Percentiles rank a stretch among this genome's conserved stretches.
phyloP scores from a whole-genome alignment of 2,888 invertebrate genomes.

The Ypsolopha scabrella region DNA sequence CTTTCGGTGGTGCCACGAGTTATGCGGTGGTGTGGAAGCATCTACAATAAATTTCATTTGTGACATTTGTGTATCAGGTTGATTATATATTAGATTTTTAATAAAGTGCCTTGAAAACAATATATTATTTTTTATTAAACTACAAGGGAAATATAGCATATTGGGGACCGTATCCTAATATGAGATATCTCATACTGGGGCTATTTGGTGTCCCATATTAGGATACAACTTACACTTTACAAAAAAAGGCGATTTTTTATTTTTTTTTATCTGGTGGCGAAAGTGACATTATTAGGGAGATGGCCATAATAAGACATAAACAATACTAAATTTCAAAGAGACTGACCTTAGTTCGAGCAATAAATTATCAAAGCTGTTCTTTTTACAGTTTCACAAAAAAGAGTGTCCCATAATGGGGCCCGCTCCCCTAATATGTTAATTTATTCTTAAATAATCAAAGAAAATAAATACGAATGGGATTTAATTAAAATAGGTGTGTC shows the following conservation, averaged over 20 bases:
- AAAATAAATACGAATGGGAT: too few relatives aligned
- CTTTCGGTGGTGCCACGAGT: constrained; percentile 3
- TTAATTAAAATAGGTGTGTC: too few relatives aligned
- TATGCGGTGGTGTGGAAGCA: constrained; percentile 1
- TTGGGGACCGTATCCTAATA: constrained; percentile 1
- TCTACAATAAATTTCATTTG: not conserved
- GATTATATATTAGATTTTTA: not conserved
- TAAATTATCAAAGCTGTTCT: too few relatives aligned
- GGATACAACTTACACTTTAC: not conserved
- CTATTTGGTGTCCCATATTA: not conserved
- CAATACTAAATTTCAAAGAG: too few relatives aligned
- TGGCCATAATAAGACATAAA: not conserved
- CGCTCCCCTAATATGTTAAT: too few relatives aligned
- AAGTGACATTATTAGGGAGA: not conserved
- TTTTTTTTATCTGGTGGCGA: not conserved
- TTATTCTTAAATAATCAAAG: too few relatives aligned
- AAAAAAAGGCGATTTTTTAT: not conserved
- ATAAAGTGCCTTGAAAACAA: not conserved
- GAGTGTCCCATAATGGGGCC: too few relatives aligned
- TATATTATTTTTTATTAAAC: too few relatives aligned
- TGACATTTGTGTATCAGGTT: not conserved
- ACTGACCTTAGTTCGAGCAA: too few relatives aligned
- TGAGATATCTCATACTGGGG: constrained; percentile 4
- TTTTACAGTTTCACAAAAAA: too few relatives aligned
- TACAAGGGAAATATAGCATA: not conserved